Evolutionary conservation across 2,113 vertebrate species (phyloP), one percentile per base, ranked within the genome.

Genomic region (Halichoeres trimaculatus): DNA sequence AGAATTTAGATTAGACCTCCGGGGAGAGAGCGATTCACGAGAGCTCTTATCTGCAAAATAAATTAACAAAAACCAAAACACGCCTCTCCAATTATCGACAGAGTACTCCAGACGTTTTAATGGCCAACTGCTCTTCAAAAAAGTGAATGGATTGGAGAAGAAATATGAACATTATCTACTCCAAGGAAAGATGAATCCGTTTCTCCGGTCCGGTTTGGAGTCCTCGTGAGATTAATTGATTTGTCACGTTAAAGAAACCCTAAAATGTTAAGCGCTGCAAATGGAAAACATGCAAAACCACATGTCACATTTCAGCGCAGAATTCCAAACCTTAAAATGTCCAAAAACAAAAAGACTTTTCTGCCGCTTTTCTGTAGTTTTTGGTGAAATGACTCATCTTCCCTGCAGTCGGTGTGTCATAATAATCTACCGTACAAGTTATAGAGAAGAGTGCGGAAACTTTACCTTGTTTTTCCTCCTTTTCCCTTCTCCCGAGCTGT

Each of bases 1-100:
- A 89, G 89, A 93, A 93, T 95, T 93, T 91, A 93, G 91, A 94
- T 93, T 78, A 91, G 89, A 89, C 85, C 93, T 92, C 90, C 81
- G 89, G 93, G 93, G 92, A 90, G 73, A 81, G 82, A 76, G 80
- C 80, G 84, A 87, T 92, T 89, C 82, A 90, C 73, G 74, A 86
- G 83, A 48, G 76, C 82, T 81, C 91, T 94, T 91, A 93, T 93
- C 93, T 74, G 85, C 77, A 50, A 90, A 93, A 93, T 85, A 93
- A 90, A 94, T 93, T 83, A 93, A 93, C 87, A 92, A 93, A 92
- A 92, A 82, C 71, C 62, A 79, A 92, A 89, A 92, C 87, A 90
- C 90, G 85, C 91, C 91, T 93, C 91, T 90, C 76, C 92, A 94
- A 94, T 94, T 93, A 94, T 91, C 90, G 67, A 24, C 88, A 67